Evolutionary conservation across 2,888 invertebrate genomes (phyloP), one percentile per base, ranked within the genome.

Genomic region (Teinopalpus imperialis): DNA sequence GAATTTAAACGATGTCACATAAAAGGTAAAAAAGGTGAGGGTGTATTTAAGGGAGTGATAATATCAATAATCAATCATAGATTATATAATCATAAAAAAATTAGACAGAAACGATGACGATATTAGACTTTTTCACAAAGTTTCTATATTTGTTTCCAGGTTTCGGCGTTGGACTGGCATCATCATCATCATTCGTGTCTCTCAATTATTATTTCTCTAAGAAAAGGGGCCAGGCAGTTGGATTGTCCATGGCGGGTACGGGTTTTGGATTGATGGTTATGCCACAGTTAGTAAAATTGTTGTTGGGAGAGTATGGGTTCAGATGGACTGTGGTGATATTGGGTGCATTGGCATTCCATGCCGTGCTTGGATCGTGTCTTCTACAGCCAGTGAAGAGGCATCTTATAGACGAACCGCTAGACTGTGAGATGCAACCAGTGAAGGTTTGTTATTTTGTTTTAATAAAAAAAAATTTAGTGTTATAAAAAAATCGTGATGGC

Each of bases 261-360:
- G 94, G 94, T 2, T 89, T 95, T 57, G 95, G 94, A 2, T 91
- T 94, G 86, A 92, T 95, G 90, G 89, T 94, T 48, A 93, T 95
- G 92, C 95, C 95, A 0, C 95, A 95, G 68, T 89, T 93, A 48
- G 93, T 94, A 49, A 90, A 92, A 34, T 56, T 93, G 2, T 76
- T 94, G 7, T 78, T 94, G 3, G 90, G 90, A 32, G 87, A 83
- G 44, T 94, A 89, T 61, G 91, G 90, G 34, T 94, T 94, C 71
- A 83, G 92, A 42, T 94, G 94, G 61, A 90, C 94, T 0, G 92
- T 94, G 29, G 86, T 94, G 5, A 83, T 94, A 54, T 69, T 94
- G 49, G 92, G 93, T 0, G 94, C 90, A 0, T 67, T 94, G 21
- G 92, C 94, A 0, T 86, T 94, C 59, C 92, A 94, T 61, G 90